Conservation (phyloP, 2,888 invertebrate genomes). For the Eupeodes latifasciatus region DNA sequence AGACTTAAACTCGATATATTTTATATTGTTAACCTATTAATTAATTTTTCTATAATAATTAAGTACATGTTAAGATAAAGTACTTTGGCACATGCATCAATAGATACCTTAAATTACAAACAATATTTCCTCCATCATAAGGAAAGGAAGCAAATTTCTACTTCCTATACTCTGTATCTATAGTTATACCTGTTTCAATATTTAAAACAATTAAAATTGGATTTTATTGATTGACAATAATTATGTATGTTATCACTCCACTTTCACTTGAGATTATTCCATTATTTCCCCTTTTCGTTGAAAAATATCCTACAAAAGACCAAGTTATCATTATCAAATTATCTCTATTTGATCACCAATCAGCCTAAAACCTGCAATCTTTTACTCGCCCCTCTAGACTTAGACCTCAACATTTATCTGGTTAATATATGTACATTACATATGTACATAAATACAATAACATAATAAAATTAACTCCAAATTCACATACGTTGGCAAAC, state of each 20-base stretch:
- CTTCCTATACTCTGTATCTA: neutral
- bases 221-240: neutral
- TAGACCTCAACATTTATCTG: no score
- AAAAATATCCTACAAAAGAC: neutral
- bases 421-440: no score
- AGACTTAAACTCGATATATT: no score
- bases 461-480: neutral
- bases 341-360: neutral
- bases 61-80: no score
- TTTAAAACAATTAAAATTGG: no score
- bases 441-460: neutral
- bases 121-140: neutral
- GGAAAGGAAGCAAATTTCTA: neutral
- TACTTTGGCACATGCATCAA: no score
- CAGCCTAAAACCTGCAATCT: neutral
- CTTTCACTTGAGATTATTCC: neutral
- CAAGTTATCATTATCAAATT: neutral
- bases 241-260: neutral
- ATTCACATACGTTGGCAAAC: neutral
- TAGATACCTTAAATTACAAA: no score
- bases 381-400: neutral
- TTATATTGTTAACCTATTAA: no score
- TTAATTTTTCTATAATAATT: no score
- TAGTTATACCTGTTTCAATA: no score
- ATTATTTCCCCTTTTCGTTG: neutral